Evolutionary conservation across 2,797 vertebrate genomes (phyloP).

Genomic region (Anisognathus igniventris): DNA sequence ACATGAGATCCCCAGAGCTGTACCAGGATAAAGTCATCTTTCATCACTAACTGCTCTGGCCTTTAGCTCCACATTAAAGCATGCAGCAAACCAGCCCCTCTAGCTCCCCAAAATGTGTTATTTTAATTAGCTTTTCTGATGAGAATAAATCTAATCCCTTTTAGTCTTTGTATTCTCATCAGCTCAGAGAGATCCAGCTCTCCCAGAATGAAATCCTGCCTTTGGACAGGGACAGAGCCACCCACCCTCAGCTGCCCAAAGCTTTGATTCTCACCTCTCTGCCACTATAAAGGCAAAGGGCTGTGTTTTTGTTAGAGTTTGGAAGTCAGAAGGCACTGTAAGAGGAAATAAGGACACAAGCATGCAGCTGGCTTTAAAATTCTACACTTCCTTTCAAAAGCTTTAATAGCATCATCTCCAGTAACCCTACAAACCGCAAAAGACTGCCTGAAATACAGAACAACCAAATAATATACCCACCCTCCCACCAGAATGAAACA

Average conservation of each 20-base stretch:
- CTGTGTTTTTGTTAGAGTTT: background rate
- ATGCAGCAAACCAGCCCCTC: background rate
- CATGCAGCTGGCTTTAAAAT: background rate
- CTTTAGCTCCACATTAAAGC: background rate
- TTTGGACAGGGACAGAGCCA: background rate
- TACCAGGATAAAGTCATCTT: background rate
- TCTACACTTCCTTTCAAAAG: constrained; percentile 1
- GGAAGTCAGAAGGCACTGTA: background rate
- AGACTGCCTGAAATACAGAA: background rate
- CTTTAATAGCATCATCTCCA: constrained; percentile 28
- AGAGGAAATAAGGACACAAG: constrained; percentile 4
- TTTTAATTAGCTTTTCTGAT: background rate
- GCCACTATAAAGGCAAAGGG: background rate
- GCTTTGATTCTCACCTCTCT: background rate
- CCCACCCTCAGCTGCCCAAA: background rate
- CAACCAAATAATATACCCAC: background rate
- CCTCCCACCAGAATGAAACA: background rate
- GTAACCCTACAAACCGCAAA: background rate
- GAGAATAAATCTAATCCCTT: background rate
- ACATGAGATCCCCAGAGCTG: background rate
- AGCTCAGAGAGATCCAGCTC: background rate
- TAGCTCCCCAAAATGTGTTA: background rate
- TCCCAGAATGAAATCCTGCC: background rate
- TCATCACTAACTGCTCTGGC: background rate
- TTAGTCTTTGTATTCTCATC: background rate